Evolutionary conservation across 92 coral and sea anemone species (phyloP), one percentile per base, ranked within the genome.

Genomic region (Ricordea florida): DNA sequence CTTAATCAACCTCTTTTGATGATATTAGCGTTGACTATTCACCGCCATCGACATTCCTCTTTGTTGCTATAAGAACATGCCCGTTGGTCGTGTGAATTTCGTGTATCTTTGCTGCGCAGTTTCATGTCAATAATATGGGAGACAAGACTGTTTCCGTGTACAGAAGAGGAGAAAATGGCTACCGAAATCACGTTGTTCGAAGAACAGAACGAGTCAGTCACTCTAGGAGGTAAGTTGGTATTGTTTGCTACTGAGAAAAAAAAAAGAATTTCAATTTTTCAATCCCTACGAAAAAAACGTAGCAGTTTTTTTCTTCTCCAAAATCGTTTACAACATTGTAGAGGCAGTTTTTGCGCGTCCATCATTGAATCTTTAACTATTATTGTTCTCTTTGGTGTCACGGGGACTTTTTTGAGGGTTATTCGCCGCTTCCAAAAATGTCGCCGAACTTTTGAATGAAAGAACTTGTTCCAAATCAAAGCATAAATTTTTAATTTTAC

Each of bases 41-140:
- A 65, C 26, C 42, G 24, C 72, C 48, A 18, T 53, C 34, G 14
- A 73, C 45, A 32, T 25, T 18, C 10, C 20, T 51, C 17, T 40
- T 53, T 69, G 89, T 84, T 84, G 89, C 85, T 84, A 84, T 79
- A 84, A 60, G 85, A 84, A 76, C 89, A 84, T 77, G 85, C 43
- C 51, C 68, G 31, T 57, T 61, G 61, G 49, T 60, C 57, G 74
- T 35, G 77, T 69, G 79, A 69, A 76, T 76, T 84, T 84, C 77
- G 79, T 84, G 81, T 76, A 66, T 77, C 68, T 43, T 67, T 55
- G 69, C 16, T 17, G 28, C 64, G 29, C 65, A 27, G 53, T 56
- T 38, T 55, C 38, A 40, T 28, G 65, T 38, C 43, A 27, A 70
- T 70, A 20, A 70, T 33, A 36, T 66, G 82, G 80, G 88, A 82